Percentiles rank a stretch among this genome's conserved stretches.
Evolutionary conservation across 2,113 vertebrate species (phyloP).

Genomic region (Syngnathus scovelli): DNA sequence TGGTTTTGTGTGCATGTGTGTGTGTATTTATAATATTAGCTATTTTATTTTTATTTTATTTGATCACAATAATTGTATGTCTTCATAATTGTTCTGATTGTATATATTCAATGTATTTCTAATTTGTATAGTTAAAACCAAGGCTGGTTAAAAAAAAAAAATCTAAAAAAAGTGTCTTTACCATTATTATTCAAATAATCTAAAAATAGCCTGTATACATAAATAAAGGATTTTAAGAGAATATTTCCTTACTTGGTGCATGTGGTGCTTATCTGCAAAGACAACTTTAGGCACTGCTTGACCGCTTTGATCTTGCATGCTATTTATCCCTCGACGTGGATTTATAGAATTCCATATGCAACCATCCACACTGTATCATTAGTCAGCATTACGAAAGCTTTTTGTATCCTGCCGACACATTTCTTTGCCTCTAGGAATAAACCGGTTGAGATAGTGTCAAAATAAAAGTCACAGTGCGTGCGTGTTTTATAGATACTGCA

Average conservation of each 20-base stretch:
- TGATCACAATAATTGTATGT: no score
- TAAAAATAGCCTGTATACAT: background rate
- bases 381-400: conserved; percentile 33
- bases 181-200: no score
- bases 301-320: conserved; percentile 13
- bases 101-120: no score
- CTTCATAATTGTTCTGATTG: no score
- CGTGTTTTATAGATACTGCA: background rate
- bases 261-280: background rate
- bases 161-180: no score
- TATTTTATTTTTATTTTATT: no score
- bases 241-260: background rate
- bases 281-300: background rate
- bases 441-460: background rate
- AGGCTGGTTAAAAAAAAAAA: no score
- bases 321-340: conserved; percentile 33
- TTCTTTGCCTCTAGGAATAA: background rate
- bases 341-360: conserved; percentile 31
- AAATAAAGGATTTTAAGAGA: background rate
- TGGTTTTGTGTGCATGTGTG: no score
- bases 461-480: conserved; percentile 1
- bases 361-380: conserved; percentile 22
- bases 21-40: no score
- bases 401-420: conserved; percentile 12
- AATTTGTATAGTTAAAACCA: no score